Base-by-base conservation (phyloP, 2,797 vertebrate species). In the Micrastur ruficollis region DNA sequence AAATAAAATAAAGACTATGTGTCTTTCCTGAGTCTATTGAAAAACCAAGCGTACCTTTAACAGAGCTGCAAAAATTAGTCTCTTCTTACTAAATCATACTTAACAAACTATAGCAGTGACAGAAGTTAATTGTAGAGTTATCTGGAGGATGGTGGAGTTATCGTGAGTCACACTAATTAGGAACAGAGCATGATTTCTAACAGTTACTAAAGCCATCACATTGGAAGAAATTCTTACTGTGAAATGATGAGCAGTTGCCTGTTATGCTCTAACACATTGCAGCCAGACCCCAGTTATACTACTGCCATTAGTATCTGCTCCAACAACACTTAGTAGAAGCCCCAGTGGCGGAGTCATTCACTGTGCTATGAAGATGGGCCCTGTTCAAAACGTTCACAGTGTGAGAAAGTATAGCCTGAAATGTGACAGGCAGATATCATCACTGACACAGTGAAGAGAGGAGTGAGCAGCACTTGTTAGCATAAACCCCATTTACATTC, bases 101-200 rank as follows among this genome's bases (percentile, higher is more conserved):
- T 90, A 89, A 93, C 52, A 82, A 95, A 93, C 88, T 93, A 89
- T 12, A 90, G 74, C 59, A 89, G 53, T 47, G 85, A 94, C 85
- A 93, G 58, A 67, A 94, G 90, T 93, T 95, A 95, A 96, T 96
- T 94, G 81, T 47, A 53, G 74, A 92, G 81, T 85, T 94, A 94
- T 93, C 72, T 76, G 65, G 55, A 92, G 61, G 88, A 89, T 53
- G 84, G 84, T 47, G 44, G 65, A 93, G 90, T 94, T 96, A 84
- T 46, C 63, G 71, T 93, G 87, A 96, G 95, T 93, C 94, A 96
- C 59, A 61, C 47, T 68, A 91, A 95, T 93, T 82, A 91, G 81
- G 58, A 84, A 61, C 31, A 90, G 86, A 71, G 83, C 31, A 63
- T 49, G 53, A 75, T 82, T 94, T 94, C 89, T 67, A 92, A 81